A percentile compares a stretch with the other conserved stretches of the same genome.
Conservation (phyloP, 2,797 vertebrate genomes). For the Sebastes hopkinsi region DNA sequence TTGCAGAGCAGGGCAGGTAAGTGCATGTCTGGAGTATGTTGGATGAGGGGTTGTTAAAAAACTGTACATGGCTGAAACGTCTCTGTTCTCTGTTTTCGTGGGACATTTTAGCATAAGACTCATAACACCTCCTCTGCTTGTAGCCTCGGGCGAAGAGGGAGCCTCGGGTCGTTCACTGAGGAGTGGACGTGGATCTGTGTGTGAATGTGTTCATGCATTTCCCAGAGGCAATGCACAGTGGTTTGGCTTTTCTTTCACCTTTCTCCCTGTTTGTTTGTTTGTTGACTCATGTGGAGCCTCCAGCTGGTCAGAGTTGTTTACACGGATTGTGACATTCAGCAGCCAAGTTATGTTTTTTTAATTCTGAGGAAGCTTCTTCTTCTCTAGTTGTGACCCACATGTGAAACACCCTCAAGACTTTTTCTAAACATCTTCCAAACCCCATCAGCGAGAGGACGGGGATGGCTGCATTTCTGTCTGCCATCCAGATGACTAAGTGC, state of each 20-base stretch:
- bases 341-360: background rate
- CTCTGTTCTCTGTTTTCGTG: background rate
- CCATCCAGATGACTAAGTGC: conserved; percentile 58
- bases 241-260: background rate
- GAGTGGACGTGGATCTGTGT: background rate
- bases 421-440: background rate
- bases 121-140: background rate
- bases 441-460: background rate
- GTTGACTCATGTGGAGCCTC: background rate
- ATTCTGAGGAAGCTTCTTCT: background rate
- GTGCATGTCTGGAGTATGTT: conserved; percentile 82
- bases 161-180: background rate
- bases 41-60: conserved; percentile 73
- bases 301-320: conserved; percentile 8
- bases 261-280: background rate
- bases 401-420: background rate
- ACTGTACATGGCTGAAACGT: conserved; percentile 67
- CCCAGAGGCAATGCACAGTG: background rate
- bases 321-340: background rate
- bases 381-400: background rate
- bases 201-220: background rate
- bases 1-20: conserved; percentile 82
- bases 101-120: conserved; percentile 29
- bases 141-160: background rate
- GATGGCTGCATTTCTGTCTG: conserved; percentile 49